These are phyloP conservation scores for Drosophila siamana DNA, from an alignment of 2,888 invertebrate genomes.

Conservation along the genomic window DNA sequence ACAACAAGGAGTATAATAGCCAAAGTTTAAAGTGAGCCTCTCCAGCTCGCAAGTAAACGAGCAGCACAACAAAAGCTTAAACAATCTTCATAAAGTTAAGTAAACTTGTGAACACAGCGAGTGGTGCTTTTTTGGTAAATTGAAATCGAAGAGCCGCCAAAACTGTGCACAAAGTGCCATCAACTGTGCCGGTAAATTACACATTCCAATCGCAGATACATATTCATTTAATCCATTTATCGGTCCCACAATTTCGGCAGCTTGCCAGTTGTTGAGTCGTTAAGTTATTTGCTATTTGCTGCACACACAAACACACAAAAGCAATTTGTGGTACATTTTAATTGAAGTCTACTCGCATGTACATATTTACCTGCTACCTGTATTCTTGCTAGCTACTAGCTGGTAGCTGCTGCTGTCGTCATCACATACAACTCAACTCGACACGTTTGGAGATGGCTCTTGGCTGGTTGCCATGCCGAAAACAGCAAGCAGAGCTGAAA, in stretches of 20 bases:
- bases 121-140: constrained; percentile 5
- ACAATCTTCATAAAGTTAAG: constrained; percentile 8
- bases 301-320: constrained; percentile 57
- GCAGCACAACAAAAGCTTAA: not conserved
- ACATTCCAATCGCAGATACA: not conserved
- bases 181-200: constrained; percentile 2
- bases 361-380: not conserved
- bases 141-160: not conserved
- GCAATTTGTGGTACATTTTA: constrained; percentile 74
- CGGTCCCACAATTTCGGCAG: constrained; percentile 10
- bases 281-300: constrained; percentile 55
- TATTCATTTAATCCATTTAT: constrained; percentile 13
- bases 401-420: constrained; percentile 20
- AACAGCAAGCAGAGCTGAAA: constrained; percentile 19
- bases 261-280: not conserved
- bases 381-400: not conserved
- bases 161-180: constrained; percentile 2
- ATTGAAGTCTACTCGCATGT: constrained; percentile 57
- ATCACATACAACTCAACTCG: constrained; percentile 6
- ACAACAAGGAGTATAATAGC: not conserved
- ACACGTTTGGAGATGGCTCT: constrained; percentile 20
- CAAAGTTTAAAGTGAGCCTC: constrained; percentile 5
- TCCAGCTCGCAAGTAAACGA: not conserved
- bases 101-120: not conserved
- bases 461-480: constrained; percentile 68